Percentiles rank a stretch among this genome's conserved stretches.
These are phyloP conservation scores for Podabrus alpinus DNA, from an alignment of 2,888 invertebrate species.

Conservation along the genomic window DNA sequence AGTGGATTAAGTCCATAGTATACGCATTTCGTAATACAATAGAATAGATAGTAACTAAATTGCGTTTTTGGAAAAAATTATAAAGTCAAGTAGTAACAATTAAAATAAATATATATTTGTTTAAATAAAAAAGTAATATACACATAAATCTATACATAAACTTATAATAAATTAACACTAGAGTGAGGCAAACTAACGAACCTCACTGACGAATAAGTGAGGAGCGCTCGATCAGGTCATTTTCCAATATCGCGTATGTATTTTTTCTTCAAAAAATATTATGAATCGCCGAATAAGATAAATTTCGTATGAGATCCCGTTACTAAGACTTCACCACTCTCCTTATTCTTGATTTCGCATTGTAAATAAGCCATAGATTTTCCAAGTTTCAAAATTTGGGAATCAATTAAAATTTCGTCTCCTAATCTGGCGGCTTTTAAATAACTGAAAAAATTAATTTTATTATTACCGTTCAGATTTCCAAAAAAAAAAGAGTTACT, in stretches of 20 bases:
- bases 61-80: not conserved
- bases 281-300: not conserved
- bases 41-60: not conserved
- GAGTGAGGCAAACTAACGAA: not conserved
- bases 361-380: too few species aligned
- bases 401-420: too few species aligned
- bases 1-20: not conserved
- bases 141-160: not conserved
- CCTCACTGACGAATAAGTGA: not conserved
- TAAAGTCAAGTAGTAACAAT: too few species aligned
- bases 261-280: not conserved
- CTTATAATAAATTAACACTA: not conserved
- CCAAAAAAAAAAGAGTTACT: too few species aligned
- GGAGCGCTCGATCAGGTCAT: not conserved
- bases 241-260: not conserved
- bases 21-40: not conserved
- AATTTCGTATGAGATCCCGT: too few species aligned
- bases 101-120: not conserved
- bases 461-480: too few species aligned
- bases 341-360: too few species aligned
- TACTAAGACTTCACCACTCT: too few species aligned
- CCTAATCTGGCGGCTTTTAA: too few species aligned
- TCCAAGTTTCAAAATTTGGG: too few species aligned
- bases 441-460: too few species aligned
- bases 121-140: not conserved